Evolutionary conservation across 2,797 vertebrate species (phyloP).

Genomic region (Fratercula arctica): DNA sequence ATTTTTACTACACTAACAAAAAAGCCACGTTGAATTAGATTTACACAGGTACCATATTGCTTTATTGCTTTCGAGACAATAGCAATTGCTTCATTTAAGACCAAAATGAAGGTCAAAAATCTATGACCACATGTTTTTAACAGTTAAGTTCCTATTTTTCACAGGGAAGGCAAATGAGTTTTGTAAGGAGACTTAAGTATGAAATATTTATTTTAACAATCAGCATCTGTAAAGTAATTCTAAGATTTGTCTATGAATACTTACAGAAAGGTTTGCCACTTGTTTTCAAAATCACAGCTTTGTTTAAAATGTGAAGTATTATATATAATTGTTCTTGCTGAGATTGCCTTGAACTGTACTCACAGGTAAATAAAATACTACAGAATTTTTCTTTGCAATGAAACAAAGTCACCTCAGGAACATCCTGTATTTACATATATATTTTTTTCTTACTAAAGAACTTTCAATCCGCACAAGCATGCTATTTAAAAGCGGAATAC

Average conservation of each 20-base stretch:
- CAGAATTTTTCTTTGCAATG: not conserved
- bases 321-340: not conserved
- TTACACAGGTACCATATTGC: not conserved
- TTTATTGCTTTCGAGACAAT: not conserved
- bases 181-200: not conserved
- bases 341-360: not conserved
- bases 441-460: not conserved
- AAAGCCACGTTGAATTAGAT: not conserved
- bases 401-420: not conserved
- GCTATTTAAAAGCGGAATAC: not conserved
- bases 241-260: not conserved
- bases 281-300: not conserved
- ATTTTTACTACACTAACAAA: not conserved
- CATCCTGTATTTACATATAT: fast-evolving
- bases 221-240: not conserved
- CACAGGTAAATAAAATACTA: not conserved
- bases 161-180: not conserved
- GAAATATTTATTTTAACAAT: not conserved
- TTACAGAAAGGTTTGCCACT: not conserved
- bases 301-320: not conserved
- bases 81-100: not conserved
- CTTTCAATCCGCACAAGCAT: not conserved
- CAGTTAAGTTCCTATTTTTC: not conserved
- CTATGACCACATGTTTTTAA: not conserved
- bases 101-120: not conserved